Evolutionary conservation across 2,888 invertebrate species (phyloP), one percentile per base, ranked within the genome.

Genomic region (Callyntrura guangdongensis): DNA sequence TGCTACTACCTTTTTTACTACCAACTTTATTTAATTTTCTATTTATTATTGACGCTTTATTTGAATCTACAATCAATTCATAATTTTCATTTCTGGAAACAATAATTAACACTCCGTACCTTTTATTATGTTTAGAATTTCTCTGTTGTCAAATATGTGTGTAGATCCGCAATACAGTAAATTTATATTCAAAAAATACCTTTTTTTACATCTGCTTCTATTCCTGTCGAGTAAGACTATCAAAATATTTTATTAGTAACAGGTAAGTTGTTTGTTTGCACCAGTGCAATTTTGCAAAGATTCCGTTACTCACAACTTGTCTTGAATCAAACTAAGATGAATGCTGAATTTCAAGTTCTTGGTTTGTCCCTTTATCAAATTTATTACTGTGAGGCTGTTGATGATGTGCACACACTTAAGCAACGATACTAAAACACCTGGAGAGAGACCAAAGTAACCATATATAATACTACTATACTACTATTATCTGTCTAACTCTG

Each of bases 271-370:
- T 69, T 14, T 20, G n/a, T 69, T 0, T 36, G 0, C 8, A 1
- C 2, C 36, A 14, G n/a, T 69, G 36, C 36, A 69, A 27, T 0
- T 5, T 0, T n/a, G 0, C 0, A 0, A 14, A 22, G 9, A 20
- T 72, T 72, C 72, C 72, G 72, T 72, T 72, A 72, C 72, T 72
- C 45, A 20, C 47, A 72, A 72, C 72, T 72, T 20, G 45, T n/a
- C 36, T 36, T 14, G n/a, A 53, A 53, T 8, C 20, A 5, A 72
- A 47, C 8, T 27, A 8, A 27, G 17, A 36, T 69, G 20, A 61
- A 61, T 64, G 20, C 47, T 72, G 69, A 69, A 27, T 69, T 69
- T 69, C 69, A 69, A 69, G 69, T 69, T 69, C 6, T 36, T 25
- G n/a, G 45, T 0, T 69, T 36, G 36, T 69, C n/a, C 69, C 69